phyloP scores from a whole-genome alignment of 1,140 invertebrate genomes.

The Melanaphis sacchari region DNA sequence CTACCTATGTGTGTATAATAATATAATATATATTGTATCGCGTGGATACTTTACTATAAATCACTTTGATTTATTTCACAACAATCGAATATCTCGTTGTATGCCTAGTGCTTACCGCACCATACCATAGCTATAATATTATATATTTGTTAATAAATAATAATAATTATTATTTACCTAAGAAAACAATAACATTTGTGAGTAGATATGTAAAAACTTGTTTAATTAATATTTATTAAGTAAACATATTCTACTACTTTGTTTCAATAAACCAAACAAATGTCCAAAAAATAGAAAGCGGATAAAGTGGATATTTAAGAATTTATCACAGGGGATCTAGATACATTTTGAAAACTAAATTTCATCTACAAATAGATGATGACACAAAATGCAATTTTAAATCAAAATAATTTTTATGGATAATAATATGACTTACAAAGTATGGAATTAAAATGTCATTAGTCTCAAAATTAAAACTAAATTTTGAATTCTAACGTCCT shows the following conservation, averaged over 20 bases:
- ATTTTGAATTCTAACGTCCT: neutral
- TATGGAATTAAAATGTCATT: neutral
- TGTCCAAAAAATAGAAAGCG: neutral
- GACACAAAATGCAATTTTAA: neutral
- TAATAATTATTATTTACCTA: neutral
- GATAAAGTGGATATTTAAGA: neutral
- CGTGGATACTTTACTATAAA: neutral
- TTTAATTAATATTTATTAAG: neutral
- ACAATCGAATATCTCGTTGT: neutral
- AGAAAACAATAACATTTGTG: neutral
- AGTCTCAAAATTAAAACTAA: neutral
- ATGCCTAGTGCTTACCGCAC: neutral
- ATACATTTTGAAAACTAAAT: neutral
- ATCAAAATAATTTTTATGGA: too few species aligned
- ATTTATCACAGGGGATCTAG: neutral
- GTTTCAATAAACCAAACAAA: neutral
- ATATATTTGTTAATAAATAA: neutral
- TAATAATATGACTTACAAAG: neutral
- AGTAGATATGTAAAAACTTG: neutral
- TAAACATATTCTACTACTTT: neutral
- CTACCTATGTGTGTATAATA: neutral
- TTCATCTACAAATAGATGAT: neutral
- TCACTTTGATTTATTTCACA: slow-evolving; percentile 18
- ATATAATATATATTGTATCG: neutral
- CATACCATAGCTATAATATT: neutral